Conservation (phyloP, 2,888 invertebrate genomes). For the Blastobasis lacticolella region DNA sequence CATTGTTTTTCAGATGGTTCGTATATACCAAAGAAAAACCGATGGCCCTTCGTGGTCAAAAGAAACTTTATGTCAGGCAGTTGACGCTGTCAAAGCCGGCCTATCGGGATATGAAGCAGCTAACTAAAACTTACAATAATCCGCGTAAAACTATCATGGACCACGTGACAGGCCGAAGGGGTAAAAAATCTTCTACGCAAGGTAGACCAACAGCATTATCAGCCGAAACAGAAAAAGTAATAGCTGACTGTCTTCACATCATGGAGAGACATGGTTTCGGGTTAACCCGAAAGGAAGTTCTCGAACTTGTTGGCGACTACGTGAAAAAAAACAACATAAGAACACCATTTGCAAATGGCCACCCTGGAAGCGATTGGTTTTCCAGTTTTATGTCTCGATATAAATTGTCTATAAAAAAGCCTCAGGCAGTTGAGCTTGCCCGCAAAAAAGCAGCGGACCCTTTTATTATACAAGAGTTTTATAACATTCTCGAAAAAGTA, state of each 20-base stretch:
- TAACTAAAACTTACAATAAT: conserved; percentile 8
- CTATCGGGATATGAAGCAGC: conserved; percentile 6
- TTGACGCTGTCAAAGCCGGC: conserved; percentile 5
- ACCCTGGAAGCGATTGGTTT: conserved; percentile 16
- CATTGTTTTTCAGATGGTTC: not conserved
- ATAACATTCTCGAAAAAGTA: conserved; percentile 3
- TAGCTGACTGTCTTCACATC: conserved; percentile 14
- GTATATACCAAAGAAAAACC: conserved; percentile 10
- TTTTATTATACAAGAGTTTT: conserved; percentile 17
- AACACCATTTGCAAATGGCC: conserved; percentile 15
- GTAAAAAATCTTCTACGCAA: conserved; percentile 9
- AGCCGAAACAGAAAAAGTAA: conserved; percentile 11
- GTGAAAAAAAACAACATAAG: conserved; percentile 17
- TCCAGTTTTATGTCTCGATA: conserved; percentile 14
- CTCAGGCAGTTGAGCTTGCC: conserved; percentile 17
- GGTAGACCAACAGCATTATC: conserved; percentile 13
- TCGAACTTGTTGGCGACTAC: conserved; percentile 24
- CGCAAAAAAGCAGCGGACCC: conserved; percentile 16
- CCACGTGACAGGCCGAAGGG: conserved; percentile 9
- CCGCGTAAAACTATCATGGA: conserved; percentile 16
- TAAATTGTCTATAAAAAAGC: conserved; percentile 15
- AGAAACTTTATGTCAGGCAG: conserved; percentile 8
- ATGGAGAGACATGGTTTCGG: conserved; percentile 33
- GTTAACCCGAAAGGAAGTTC: conserved; percentile 25
- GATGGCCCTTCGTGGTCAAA: conserved; percentile 4